Evolutionary conservation across 2,888 invertebrate species (phyloP).

Genomic region (Lasioglossum pauxillum): DNA sequence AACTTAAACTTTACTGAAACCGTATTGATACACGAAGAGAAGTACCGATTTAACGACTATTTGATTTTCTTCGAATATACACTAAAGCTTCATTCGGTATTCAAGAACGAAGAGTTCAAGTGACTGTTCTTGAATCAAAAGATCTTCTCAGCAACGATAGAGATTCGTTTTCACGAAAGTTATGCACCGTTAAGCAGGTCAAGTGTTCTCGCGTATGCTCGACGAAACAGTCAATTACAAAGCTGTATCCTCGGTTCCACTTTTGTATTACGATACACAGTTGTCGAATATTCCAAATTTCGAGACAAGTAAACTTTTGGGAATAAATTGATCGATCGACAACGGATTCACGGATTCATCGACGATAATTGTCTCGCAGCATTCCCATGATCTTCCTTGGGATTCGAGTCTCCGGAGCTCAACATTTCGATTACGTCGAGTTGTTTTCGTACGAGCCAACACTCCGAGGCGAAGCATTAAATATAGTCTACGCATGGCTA

Average conservation of each 20-base stretch:
- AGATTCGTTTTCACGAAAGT: background rate
- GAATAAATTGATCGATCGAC: background rate
- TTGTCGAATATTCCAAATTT: background rate
- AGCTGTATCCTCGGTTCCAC: background rate
- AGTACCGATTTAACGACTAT: background rate
- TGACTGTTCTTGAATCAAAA: background rate
- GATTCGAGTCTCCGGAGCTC: constrained; percentile 18
- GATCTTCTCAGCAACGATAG: background rate
- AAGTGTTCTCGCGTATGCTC: background rate
- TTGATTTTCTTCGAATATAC: background rate
- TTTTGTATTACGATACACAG: background rate
- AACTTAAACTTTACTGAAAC: background rate
- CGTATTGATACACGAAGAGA: background rate
- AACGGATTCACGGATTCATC: no score
- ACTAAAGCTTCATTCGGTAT: background rate
- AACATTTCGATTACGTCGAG: constrained; percentile 72
- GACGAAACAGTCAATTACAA: background rate
- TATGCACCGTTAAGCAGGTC: background rate
- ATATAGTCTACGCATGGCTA: constrained; percentile 73
- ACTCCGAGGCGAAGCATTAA: constrained; percentile 72
- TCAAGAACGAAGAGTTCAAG: background rate
- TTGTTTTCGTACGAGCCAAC: constrained; percentile 74
- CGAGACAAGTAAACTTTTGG: background rate
- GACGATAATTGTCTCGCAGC: background rate
- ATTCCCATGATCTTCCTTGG: background rate